Conservation (phyloP, 2,797 vertebrate genomes). For the Apogon hyalosoma region DNA sequence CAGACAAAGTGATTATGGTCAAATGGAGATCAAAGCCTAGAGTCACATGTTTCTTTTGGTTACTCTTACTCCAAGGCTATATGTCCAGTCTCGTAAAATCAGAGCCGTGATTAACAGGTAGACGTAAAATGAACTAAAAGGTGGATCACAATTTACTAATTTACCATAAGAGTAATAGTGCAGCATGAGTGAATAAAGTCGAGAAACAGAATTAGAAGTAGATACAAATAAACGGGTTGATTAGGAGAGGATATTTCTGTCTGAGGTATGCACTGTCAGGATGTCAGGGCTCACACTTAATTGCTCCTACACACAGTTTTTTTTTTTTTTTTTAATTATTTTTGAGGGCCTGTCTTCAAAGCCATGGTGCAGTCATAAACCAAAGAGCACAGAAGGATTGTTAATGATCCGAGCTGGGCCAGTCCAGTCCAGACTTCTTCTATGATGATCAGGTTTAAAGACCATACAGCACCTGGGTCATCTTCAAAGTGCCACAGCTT, state of each 20-base stretch:
- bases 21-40: slow-evolving; percentile 60
- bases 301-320: slow-evolving; percentile 24
- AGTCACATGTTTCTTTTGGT: slow-evolving; percentile 45
- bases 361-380: slow-evolving; percentile 71
- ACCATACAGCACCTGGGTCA: slow-evolving; percentile 80
- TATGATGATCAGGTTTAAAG: slow-evolving; percentile 87
- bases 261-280: slow-evolving; percentile 26
- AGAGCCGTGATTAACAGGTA: slow-evolving; percentile 47
- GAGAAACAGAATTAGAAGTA: slow-evolving; percentile 1
- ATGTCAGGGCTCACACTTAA: slow-evolving; percentile 24
- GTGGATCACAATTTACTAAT: slow-evolving; percentile 13
- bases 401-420: slow-evolving; percentile 83
- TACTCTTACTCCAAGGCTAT: slow-evolving; percentile 49
- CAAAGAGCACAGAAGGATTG: slow-evolving; percentile 72
- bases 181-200: neutral
- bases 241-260: slow-evolving; percentile 5
- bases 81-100: slow-evolving; percentile 54
- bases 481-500: slow-evolving; percentile 72
- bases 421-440: slow-evolving; percentile 81
- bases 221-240: slow-evolving; percentile 25
- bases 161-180: slow-evolving; percentile 8
- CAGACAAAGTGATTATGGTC: slow-evolving; percentile 48
- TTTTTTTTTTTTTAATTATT: slow-evolving; percentile 33
- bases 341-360: slow-evolving; percentile 74
- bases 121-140: slow-evolving; percentile 39